A percentile compares a stretch with the other conserved stretches of the same genome.
Conservation (phyloP, 2,888 invertebrate genomes). For the Drosophila fulvimacula region DNA sequence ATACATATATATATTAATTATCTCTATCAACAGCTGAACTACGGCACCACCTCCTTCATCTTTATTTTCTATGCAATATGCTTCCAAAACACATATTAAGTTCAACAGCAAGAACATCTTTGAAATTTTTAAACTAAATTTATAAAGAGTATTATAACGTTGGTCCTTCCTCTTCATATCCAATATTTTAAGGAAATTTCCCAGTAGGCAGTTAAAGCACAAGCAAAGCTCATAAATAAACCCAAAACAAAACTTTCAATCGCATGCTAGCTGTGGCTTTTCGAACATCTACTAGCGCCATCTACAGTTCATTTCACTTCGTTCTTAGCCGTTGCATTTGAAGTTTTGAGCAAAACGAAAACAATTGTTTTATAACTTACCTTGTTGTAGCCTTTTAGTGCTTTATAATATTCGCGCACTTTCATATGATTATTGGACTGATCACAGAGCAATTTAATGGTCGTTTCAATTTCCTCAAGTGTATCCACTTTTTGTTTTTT, state of each 20-base stretch:
- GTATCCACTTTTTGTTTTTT: constrained; percentile 84
- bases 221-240: not conserved
- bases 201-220: not conserved
- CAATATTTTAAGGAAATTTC: not conserved
- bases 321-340: constrained; percentile 13
- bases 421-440: constrained; percentile 92
- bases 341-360: not conserved
- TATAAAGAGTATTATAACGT: not conserved
- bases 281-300: constrained; percentile 10
- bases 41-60: not conserved
- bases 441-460: constrained; percentile 90
- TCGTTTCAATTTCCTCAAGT: constrained; percentile 84
- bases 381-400: constrained; percentile 89
- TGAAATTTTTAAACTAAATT: not conserved
- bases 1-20: not conserved
- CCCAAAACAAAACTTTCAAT: not conserved
- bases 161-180: not conserved
- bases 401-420: constrained; percentile 90
- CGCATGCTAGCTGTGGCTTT: not conserved
- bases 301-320: constrained; percentile 12
- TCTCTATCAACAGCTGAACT: not conserved
- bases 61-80: not conserved
- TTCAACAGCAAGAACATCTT: not conserved
- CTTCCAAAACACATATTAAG: not conserved
- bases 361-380: constrained; percentile 84